Base-by-base conservation (phyloP, 2,797 vertebrate species). In the Peromyscus attwateri region DNA sequence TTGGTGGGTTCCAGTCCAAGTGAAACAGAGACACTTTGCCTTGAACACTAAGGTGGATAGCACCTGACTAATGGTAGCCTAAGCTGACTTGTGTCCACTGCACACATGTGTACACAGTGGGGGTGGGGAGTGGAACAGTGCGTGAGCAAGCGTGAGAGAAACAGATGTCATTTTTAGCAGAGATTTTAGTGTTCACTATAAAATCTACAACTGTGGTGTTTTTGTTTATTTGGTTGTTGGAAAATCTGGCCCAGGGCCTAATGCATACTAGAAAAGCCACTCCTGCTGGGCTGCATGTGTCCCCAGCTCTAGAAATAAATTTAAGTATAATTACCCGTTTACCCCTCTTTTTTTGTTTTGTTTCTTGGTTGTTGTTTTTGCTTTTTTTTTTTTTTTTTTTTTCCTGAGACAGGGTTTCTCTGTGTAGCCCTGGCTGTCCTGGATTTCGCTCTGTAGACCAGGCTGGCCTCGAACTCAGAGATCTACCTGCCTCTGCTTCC, bases 111-210 rank as follows among this genome's bases (percentile, higher is more conserved):
- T 13, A 11, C 57, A 14, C 37, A 83, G 52, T 52, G 52, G 52
- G 52, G 52, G 52, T 52, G 52, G 52, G 52, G 13, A 52, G 52
- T 52, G 52, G 52, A 52, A 52, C 13, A 52, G 52, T 27, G 40
- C 10, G 8, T 37, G 23, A 25, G 21, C 3, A 25, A 60, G 49
- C 2, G 0, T 14, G 0, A 60, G 55, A 77, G 70, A n/a, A 49
- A 37, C 4, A 27, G 27, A 49, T 49, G 60, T 29, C n/a, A 31
- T 55, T 90, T n/a, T 52, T 52, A 89, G 19, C 14, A 66, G 27
- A 83, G 76, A 46, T 27, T 52, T 52, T 52, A 77, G 34, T 90
- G 71, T 92, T 87, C 93, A 60, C 16, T 95, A 34, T 85, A 90
- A 91, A 91, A 73, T 60, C 21, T 81, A 82, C 49, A 77, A 79